phyloP scores from a whole-genome alignment of 2,113 vertebrate genomes.

The Cercopithecus mona region DNA sequence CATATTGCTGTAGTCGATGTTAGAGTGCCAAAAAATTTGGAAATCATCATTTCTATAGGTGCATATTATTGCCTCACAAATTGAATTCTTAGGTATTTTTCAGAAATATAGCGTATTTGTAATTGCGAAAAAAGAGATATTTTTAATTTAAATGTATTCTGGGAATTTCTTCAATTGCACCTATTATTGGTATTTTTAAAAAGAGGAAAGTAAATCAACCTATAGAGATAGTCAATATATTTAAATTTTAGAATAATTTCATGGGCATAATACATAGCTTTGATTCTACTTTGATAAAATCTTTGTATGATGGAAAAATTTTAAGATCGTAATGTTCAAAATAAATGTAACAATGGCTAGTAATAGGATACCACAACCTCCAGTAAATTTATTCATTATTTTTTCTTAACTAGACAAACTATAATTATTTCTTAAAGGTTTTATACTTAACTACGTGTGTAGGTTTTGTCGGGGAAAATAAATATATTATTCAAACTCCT shows the following conservation, averaged over 20 bases:
- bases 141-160: neutral
- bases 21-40: neutral
- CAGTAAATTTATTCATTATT: neutral
- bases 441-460: neutral
- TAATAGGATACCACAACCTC: neutral
- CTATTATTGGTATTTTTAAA: neutral
- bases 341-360: neutral
- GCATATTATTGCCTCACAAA: neutral
- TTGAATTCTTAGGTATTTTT: neutral
- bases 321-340: neutral
- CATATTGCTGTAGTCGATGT: neutral
- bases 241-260: neutral
- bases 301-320: neutral
- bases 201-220: neutral
- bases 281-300: neutral
- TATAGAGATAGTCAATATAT: neutral
- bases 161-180: neutral
- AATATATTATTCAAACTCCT: neutral
- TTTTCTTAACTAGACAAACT: slow-evolving; percentile 16
- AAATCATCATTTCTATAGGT: neutral
- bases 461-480: neutral
- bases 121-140: neutral
- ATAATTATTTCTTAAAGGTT: neutral
- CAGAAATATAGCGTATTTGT: neutral
- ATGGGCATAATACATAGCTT: neutral